phyloP scores from a whole-genome alignment of 2,888 invertebrate genomes.

The Eristalis pertinax region DNA sequence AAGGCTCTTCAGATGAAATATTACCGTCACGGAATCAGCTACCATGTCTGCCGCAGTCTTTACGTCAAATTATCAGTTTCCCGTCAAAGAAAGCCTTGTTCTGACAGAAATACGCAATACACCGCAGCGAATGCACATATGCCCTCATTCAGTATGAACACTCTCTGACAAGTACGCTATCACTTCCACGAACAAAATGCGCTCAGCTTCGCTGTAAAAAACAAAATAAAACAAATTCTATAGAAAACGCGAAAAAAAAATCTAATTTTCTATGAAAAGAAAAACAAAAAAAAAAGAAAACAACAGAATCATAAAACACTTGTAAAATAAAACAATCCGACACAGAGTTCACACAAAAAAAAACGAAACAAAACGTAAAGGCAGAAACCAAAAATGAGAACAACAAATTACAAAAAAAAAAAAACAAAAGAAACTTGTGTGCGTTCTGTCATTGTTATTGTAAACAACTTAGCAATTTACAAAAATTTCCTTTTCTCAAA shows the following conservation, averaged over 20 bases:
- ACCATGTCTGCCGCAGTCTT: too few species aligned
- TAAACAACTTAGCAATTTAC: constrained; percentile 58
- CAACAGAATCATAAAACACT: constrained; percentile 15
- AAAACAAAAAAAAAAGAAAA: neutral
- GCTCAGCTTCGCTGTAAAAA: constrained; percentile 21
- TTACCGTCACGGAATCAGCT: too few species aligned
- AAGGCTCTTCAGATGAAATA: too few species aligned
- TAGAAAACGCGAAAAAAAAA: constrained; percentile 24
- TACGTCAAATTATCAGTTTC: too few species aligned
- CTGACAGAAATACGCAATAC: neutral
- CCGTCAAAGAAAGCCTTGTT: neutral
- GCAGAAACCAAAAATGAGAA: neutral
- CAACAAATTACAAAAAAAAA: neutral
- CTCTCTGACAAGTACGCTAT: constrained; percentile 32
- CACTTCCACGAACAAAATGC: constrained; percentile 40
- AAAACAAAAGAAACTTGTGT: constrained; percentile 4
- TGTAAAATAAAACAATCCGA: constrained; percentile 33
- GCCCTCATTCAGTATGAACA: neutral
- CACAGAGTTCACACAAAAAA: constrained; percentile 29
- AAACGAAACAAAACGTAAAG: constrained; percentile 11
- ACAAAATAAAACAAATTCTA: constrained; percentile 11
- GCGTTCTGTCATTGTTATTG: constrained; percentile 43
- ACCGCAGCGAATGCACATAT: neutral
- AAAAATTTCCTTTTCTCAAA: constrained; percentile 46
- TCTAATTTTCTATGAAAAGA: constrained; percentile 32